Conservation (phyloP, 30 jellyfish, hydroid and myxozoan species). For the Pseudorhiza aurosa region DNA sequence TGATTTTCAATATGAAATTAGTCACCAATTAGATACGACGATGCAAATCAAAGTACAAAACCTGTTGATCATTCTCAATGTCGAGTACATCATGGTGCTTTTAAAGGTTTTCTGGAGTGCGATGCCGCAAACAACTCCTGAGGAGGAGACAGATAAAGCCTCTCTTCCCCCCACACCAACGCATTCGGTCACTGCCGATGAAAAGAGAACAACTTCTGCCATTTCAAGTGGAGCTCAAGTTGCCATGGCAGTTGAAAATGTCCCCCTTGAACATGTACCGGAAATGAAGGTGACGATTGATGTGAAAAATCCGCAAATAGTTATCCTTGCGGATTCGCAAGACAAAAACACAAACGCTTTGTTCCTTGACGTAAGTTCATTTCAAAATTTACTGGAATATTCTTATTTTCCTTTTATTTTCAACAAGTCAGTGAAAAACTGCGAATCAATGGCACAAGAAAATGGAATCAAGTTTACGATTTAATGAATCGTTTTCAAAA, state of each 20-base stretch:
- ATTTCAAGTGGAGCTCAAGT: constrained; percentile 30
- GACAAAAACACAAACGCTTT: constrained; percentile 82
- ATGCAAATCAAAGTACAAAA: constrained; percentile 50
- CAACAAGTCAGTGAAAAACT: too few relatives aligned
- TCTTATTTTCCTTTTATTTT: too few relatives aligned
- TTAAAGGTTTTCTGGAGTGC: constrained; percentile 67
- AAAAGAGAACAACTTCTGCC: constrained; percentile 28
- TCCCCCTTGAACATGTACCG: constrained; percentile 52
- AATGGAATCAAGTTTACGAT: too few relatives aligned
- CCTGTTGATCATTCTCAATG: constrained; percentile 69
- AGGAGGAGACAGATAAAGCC: constrained; percentile 36
- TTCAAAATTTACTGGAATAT: too few relatives aligned
- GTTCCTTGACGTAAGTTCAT: constrained; percentile 54
- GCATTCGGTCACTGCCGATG: constrained; percentile 62
- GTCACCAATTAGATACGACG: constrained; percentile 24
- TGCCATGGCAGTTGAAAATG: constrained; percentile 40
- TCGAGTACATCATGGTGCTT: constrained; percentile 87
- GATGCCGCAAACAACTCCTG: constrained; percentile 62
- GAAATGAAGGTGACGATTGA: constrained; percentile 53
- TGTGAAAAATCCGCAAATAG: constrained; percentile 78
- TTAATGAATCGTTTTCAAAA: too few relatives aligned
- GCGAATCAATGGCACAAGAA: too few relatives aligned
- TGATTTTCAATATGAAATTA: constrained; percentile 25
- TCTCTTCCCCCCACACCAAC: constrained; percentile 80
- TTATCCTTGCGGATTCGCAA: constrained; percentile 88